These are phyloP conservation scores for Papilio xuthus DNA, from an alignment of 1,140 invertebrate species.

Conservation along the genomic window DNA sequence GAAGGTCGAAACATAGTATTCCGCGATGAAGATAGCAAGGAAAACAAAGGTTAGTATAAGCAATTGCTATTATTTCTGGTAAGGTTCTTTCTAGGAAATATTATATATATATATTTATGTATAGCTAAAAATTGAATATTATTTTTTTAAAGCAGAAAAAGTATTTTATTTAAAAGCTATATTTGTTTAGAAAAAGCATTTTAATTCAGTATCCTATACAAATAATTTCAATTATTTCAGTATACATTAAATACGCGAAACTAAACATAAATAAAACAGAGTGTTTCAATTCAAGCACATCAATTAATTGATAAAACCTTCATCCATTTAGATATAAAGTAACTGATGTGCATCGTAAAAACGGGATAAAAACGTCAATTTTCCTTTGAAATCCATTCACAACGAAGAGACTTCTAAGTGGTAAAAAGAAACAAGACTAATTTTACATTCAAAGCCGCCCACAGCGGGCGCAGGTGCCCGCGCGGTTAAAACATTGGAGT, in stretches of 20 bases:
- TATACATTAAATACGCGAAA: neutral
- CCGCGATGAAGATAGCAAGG: constrained; percentile 83
- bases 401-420: constrained; percentile 69
- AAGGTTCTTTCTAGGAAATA: too few species aligned
- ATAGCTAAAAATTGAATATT: too few species aligned
- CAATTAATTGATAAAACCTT: constrained; percentile 28
- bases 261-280: neutral
- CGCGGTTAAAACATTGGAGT: constrained; percentile 78
- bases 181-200: too few species aligned
- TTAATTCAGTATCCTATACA: neutral
- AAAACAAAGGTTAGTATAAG: constrained; percentile 84
- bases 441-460: constrained; percentile 77
- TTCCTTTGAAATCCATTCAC: constrained; percentile 70
- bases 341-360: constrained; percentile 56
- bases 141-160: too few species aligned
- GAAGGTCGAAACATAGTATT: constrained; percentile 88
- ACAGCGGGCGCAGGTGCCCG: constrained; percentile 72
- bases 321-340: constrained; percentile 36
- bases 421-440: constrained; percentile 80
- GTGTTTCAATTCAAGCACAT: neutral
- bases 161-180: too few species aligned
- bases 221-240: neutral
- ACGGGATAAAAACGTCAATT: constrained; percentile 63
- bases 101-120: too few species aligned
- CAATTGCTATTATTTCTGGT: constrained; percentile 9